Percentiles rank a stretch among this genome's conserved stretches.
Conservation (phyloP, 2,797 vertebrate species). For the Poeciliopsis paucimaculata region DNA sequence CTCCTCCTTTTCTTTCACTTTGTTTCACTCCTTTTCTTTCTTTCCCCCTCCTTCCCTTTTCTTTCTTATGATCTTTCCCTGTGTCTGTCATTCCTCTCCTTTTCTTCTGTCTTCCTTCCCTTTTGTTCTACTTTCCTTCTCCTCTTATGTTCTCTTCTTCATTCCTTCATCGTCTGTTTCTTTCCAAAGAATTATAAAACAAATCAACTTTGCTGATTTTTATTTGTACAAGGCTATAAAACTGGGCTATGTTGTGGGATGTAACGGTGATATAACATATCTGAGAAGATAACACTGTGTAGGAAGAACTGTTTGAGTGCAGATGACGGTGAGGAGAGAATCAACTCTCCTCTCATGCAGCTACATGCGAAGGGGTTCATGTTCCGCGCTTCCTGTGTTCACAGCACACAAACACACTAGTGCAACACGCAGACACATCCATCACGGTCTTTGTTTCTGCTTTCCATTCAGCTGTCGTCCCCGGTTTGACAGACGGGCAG, state of each 20-base stretch:
- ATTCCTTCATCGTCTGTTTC: not conserved
- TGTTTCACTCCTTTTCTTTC: too few species aligned
- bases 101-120: not conserved
- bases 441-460: slow-evolving; percentile 34
- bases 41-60: too few species aligned
- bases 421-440: not conserved
- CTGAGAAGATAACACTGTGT: not conserved
- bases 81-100: not conserved
- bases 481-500: slow-evolving; percentile 46
- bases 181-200: not conserved
- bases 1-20: too few species aligned
- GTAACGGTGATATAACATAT: not conserved
- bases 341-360: not conserved
- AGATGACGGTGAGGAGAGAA: not conserved
- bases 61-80: not conserved
- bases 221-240: not conserved
- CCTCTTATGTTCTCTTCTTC: not conserved
- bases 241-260: not conserved
- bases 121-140: not conserved
- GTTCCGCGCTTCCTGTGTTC: not conserved
- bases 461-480: slow-evolving; percentile 18
- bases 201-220: not conserved
- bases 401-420: slow-evolving; percentile 3
- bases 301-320: not conserved
- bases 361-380: not conserved